Evolutionary conservation across 1,140 invertebrate genomes (phyloP), one percentile per base, ranked within the genome.

Genomic region (Dinoponera quadriceps): DNA sequence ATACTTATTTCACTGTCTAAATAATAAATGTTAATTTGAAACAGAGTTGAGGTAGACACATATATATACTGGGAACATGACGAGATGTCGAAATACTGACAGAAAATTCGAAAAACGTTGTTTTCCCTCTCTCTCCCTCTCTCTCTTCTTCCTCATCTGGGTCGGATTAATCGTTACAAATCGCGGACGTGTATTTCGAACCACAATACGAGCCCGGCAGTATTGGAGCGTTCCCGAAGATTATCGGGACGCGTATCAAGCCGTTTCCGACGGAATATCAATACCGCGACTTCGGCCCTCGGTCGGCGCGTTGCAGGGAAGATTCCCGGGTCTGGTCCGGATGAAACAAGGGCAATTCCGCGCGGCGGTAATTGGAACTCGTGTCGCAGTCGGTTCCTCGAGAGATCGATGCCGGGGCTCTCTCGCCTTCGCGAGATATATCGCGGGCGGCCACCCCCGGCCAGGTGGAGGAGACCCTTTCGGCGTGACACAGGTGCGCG

Each of bases 331-430:
- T 65, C 77, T 14, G 29, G 44, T 18, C 29, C n/a, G 55, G 49
- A 66, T 51, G 85, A 83, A 88, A 89, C 87, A 86, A 63, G 59
- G 60, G 62, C 88, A 86, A 89, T 89, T 86, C 65, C 69, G 48
- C 77, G n/a, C 57, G 81, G 65, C 33, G 81, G 87, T 89, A 89
- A 89, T 88, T 89, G 84, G 75, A 89, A 89, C 81, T 82, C 59
- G 81, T 89, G 84, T 89, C 81, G 65, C 68, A 80, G 38, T 68
- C 57, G 69, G 38, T 83, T 78, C 29, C 13, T 54, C 49, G 51
- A 85, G 51, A 85, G 78, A 88, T 88, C 86, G 83, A 88, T 85
- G 78, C 69, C 51, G 68, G n/a, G 22, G 29, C 65, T 44, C 9
- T 44, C 38, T 49, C n/a, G 60, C 27, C 49, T 66, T 77, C 48